Evolutionary conservation across 1,140 invertebrate genomes (phyloP), one percentile per base, ranked within the genome.

Genomic region (Listronotus bonariensis): DNA sequence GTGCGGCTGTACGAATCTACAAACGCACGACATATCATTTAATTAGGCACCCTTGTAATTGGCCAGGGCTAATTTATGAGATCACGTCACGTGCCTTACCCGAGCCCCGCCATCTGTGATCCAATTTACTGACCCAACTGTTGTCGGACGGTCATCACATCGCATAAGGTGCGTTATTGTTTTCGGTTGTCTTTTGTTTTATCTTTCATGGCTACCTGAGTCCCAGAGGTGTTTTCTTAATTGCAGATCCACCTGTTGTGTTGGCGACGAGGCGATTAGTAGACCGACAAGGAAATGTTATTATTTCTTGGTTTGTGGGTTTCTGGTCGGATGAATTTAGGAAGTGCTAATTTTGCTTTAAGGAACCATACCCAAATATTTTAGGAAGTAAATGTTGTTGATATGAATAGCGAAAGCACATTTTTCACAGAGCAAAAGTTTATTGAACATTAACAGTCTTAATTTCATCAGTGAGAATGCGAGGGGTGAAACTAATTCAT

Each of bases 61-160:
- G 68, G 66, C 60, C 55, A 55, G 63, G 68, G 12, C 31, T 74
- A 73, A 73, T 74, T 74, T 74, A 73, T 68, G 67, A 60, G 57
- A 68, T 65, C 62, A 68, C 63, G 55, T 72, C 73, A 73, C 71
- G 73, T 74, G 73, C 71, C 67, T 69, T 73, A 73, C 73, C 59
- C 64, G 62, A 59, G 69, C 66, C 53, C 17, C 53, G 56, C 70
- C 73, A 74, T 74, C 73, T 74, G 73, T 65, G 66, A 68, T 73
- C 68, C 71, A 73, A 72, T 72, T 72, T 73, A 58, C 45, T 54
- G 48, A 42, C 48, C 40, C 67, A 67, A 72, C 72, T 72, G 66
- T 68, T 70, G 63, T 70, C 68, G 42, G 38, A 57, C 49, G 63
- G 54, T 64, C 60, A 60, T 61, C 49, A 40, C 38, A 17, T 32